Evolutionary conservation across 2,113 vertebrate species (phyloP), one percentile per base, ranked within the genome.

Genomic region (Sitta europaea): DNA sequence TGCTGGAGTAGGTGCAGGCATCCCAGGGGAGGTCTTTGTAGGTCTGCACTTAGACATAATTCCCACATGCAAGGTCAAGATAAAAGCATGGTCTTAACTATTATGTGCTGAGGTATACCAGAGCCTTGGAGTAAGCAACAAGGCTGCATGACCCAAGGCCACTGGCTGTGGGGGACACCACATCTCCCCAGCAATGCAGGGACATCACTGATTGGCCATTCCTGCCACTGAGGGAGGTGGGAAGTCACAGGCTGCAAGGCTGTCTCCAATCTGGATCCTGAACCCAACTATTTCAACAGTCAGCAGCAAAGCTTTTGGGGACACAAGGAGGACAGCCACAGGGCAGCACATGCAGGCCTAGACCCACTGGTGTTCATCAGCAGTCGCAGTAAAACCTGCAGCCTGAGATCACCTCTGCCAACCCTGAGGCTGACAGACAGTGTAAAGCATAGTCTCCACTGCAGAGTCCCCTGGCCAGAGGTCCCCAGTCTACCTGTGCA

Each of bases 91-190:
- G 42, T 63, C 68, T 73, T 54, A n/a, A 20, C 28, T 62, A 17
- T 50, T 12, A 0, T 1, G 1, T 65, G 47, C 33, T 0, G 4
- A 76, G 74, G 66, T n/a, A 79, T 53, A 61, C 40, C 50, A 63
- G n/a, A 65, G 62, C 65, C 87, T 87, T 96, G 77, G 55, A 5
- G 1, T 14, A 23, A 70, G 43, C 42, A 3, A 1, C 6, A 12
- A 78, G 58, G 66, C 48, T 79, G 24, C 4, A 0, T 7, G 58
- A 78, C 62, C 27, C 88, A 90, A 88, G 92, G 77, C 67, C 18
- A 7, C 18, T 4, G 4, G 27, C 57, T 1, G 2, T 1, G 1
- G 33, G 50, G 66, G 17, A 48, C n/a, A 50, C 7, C 3, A 0
- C 9, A 3, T 74, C 24, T 72, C n/a, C 40, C 47, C 5, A 3